These are phyloP conservation scores for Calliphora vicina DNA, from an alignment of 1,140 invertebrate genomes.

Conservation along the genomic window DNA sequence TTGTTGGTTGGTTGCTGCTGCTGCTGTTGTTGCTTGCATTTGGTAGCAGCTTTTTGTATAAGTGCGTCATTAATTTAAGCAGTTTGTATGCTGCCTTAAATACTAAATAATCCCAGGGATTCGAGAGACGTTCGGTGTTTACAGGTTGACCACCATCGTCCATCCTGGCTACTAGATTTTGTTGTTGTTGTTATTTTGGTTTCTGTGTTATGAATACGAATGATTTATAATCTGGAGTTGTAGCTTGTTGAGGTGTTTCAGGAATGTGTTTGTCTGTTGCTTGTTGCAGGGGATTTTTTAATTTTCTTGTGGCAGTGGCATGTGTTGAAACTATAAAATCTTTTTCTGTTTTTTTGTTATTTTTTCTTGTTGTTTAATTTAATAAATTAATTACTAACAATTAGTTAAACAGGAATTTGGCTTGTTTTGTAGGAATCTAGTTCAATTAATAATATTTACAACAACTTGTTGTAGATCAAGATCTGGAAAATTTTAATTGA, in stretches of 20 bases:
- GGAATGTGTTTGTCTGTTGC: background rate
- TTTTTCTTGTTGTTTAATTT: background rate
- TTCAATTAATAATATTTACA: too few relatives aligned
- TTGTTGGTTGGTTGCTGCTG: background rate
- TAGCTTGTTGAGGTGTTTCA: background rate
- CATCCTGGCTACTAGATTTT: background rate
- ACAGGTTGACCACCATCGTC: background rate
- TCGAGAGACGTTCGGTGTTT: background rate
- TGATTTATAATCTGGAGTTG: background rate
- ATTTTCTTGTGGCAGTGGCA: background rate
- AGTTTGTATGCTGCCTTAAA: background rate
- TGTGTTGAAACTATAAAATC: background rate
- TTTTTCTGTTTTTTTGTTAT: background rate
- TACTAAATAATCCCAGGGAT: background rate
- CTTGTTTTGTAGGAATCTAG: background rate
- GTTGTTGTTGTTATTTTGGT: background rate
- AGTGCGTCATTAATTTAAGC: conserved; percentile 13
- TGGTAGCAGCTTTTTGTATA: background rate
- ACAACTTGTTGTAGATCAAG: too few relatives aligned
- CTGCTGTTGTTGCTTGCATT: background rate
- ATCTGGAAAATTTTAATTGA: too few relatives aligned
- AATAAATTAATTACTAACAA: conserved; percentile 5
- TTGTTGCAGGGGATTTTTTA: background rate
- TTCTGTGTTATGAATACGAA: background rate
- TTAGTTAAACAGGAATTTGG: background rate